Base-by-base conservation (phyloP, 2,113 vertebrate species). In the Grammomys surdaster region DNA sequence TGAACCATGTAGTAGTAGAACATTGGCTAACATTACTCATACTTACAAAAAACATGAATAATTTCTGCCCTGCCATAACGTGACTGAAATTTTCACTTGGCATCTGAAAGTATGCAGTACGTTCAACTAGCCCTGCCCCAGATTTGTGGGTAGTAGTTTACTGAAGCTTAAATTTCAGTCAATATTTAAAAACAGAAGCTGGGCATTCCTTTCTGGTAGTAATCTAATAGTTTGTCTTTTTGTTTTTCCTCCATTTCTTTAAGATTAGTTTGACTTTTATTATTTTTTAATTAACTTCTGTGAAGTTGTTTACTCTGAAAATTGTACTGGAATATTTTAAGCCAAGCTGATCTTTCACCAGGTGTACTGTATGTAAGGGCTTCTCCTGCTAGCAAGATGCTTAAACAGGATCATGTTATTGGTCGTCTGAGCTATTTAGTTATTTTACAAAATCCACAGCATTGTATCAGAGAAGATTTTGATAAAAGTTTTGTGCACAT, bases 281-380 rank as follows among this genome's bases (percentile, higher is more conserved):
- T 98, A 98, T 97, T 98, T 95, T 98, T 97, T 98, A 98, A 99
- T 99, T 99, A 99, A 99, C 99, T 99, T 99, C 99, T 99, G 99
- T 99, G 99, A 99, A 99, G 99, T 99, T 99, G 99, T 99, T 99
- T 98, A 99, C 98, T 98, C 99, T 99, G 98, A 97, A 99, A 99
- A 99, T 99, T 99, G 98, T 99, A 99, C 99, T 98, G 98, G 98
- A 99, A 99, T 99, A 98, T 98, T 98, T 98, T 98, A 98, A 99
- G 97, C 98, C 98, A 98, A 98, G 98, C 97, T 96, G 97, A 98
- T 98, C 98, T 98, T 98, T 98, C 98, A 98, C 98, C 98, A 98
- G 97, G 98, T 98, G 98, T 98, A 98, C 98, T 98, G 98, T 98
- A 98, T 98, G 98, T 98, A 98, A 98, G 98, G 98, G 98, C 98